Percentiles rank a stretch among this genome's conserved stretches.
These are phyloP conservation scores for Aulostomus chinensis DNA, from an alignment of 2,797 vertebrate genomes.

Conservation along the genomic window DNA sequence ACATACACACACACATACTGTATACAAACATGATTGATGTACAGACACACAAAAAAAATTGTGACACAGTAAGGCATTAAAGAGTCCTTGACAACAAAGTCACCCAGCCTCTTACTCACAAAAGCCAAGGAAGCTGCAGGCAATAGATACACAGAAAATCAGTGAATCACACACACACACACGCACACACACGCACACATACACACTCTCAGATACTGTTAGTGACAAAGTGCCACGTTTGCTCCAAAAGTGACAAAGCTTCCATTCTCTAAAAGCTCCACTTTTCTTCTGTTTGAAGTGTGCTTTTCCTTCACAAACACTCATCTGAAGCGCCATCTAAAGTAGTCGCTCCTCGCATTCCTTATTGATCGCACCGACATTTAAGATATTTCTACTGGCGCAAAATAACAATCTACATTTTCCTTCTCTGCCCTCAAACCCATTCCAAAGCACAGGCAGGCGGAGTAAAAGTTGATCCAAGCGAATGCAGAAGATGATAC, in stretches of 20 bases:
- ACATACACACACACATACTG: slow-evolving; percentile 4
- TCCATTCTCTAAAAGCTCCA: slow-evolving; percentile 48
- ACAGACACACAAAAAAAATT: slow-evolving; percentile 32
- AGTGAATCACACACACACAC: slow-evolving; percentile 45
- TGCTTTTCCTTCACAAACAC: slow-evolving; percentile 40
- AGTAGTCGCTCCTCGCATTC: slow-evolving; percentile 41
- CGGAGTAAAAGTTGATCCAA: too few species aligned
- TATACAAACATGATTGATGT: slow-evolving; percentile 41
- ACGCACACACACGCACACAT: slow-evolving; percentile 18
- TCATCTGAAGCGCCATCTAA: slow-evolving; percentile 47
- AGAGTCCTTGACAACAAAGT: slow-evolving; percentile 67
- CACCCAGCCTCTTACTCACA: slow-evolving; percentile 49
- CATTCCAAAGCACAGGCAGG: slow-evolving; percentile 16
- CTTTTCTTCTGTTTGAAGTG: slow-evolving; percentile 50
- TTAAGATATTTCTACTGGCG: slow-evolving; percentile 26
- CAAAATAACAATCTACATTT: slow-evolving; percentile 18
- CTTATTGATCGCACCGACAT: slow-evolving; percentile 47
- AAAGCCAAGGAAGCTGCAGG: slow-evolving; percentile 61
- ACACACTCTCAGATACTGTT: slow-evolving; percentile 30
- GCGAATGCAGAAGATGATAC: too few species aligned
- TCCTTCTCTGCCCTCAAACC: slow-evolving; percentile 1
- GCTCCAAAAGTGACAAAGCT: slow-evolving; percentile 54
- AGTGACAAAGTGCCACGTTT: slow-evolving; percentile 64
- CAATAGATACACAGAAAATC: slow-evolving; percentile 60
- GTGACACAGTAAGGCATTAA: slow-evolving; percentile 57